Percentiles rank a stretch among this genome's conserved stretches.
Conservation (phyloP, 2,113 vertebrate genomes). For the Podarcis raffonei region DNA sequence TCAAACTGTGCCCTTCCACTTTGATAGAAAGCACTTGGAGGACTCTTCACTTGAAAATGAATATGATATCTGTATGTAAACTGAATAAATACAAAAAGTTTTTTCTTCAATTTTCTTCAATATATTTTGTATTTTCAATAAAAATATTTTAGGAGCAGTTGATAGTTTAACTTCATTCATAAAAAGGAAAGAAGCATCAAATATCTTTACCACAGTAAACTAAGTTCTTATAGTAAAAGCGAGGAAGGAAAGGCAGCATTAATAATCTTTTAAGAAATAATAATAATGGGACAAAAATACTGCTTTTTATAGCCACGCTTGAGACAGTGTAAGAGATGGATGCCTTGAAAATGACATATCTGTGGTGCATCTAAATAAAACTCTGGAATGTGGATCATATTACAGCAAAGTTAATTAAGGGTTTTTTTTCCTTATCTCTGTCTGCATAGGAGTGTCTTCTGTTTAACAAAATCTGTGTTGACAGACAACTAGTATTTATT, state of each 20-base stretch:
- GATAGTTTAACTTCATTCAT: neutral
- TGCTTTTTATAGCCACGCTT: neutral
- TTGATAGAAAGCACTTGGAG: neutral
- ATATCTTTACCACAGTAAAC: neutral
- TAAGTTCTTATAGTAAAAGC: too few species aligned
- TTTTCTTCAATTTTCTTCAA: too few species aligned
- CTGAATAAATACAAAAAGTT: neutral
- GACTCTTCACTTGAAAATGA: neutral
- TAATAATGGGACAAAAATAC: neutral
- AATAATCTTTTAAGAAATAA: neutral
- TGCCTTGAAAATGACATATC: neutral
- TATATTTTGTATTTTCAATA: neutral
- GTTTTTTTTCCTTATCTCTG: neutral
- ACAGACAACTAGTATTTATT: neutral
- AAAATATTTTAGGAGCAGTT: neutral
- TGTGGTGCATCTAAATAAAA: neutral
- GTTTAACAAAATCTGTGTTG: constrained; percentile 12
- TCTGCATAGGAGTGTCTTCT: neutral
- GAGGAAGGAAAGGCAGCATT: neutral
- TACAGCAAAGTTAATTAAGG: constrained; percentile 9
- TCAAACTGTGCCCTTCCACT: neutral
- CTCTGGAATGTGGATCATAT: neutral
- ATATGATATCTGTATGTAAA: neutral
- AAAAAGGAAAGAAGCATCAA: too few species aligned
- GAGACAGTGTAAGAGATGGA: neutral